Base-by-base conservation (phyloP, 2,888 invertebrate species). In the Ennomos quercinarius region DNA sequence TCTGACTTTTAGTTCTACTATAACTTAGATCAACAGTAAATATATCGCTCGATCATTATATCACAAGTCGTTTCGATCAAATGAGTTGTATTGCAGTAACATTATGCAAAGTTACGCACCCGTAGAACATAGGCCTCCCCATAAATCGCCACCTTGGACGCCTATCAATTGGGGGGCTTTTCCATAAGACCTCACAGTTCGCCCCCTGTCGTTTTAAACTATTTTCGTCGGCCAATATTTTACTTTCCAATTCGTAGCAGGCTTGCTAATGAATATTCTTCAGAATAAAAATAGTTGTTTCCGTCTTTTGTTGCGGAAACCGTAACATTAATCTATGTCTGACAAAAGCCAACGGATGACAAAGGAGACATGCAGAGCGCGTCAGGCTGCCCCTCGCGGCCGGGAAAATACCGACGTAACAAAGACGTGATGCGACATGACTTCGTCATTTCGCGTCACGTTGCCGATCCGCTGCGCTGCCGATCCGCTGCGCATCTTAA, bases 311-410 rank as follows among this genome's bases (percentile, higher is more conserved):
- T 60, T 44, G 53, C 60, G 56, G 57, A 65, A 74, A 50, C 52
- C 27, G 52, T 52, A 42, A 62, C 81, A 86, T 87, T 83, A 84
- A 85, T 89, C 84, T 82, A 77, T 76, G 83, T 86, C 83, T 72
- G 73, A 86, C 83, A 87, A 86, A 77, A 83, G 82, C 80, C 71
- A 72, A 67, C 68, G 64, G 63, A 63, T 67, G 68, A 86, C 82
- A 86, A 86, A 84, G 77, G 80, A 78, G 70, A 72, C 70, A 69
- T 66, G 68, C 17, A 3, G 27, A 6, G 41, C 60, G 11, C 49
- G 59, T 67, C 61, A 64, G 66, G 50, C 58, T 67, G 68, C 66
- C 66, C 67, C 68, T 73, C 64, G 54, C 55, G 51, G 60, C 65
- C 62, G 62, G 62, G 61, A 60, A 61, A 74, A 79, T 76, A 81